phyloP scores from a whole-genome alignment of 2,797 vertebrate species.

The Chlorospingus flavigularis region DNA sequence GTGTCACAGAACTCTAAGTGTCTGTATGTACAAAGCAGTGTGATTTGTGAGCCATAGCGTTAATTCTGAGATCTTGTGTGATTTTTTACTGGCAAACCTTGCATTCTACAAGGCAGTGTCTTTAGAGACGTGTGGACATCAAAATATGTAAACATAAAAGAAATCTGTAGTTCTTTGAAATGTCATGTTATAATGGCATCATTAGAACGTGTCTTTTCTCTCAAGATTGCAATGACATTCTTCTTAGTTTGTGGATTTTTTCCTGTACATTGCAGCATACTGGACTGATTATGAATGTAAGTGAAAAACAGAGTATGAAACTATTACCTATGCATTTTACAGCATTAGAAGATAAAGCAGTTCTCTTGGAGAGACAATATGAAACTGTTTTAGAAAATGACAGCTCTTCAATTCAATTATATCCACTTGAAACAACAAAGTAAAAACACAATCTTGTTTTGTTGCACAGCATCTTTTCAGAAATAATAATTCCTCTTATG shows the following conservation, averaged over 20 bases:
- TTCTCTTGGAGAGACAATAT: not conserved
- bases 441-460: not conserved
- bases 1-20: not conserved
- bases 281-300: not conserved
- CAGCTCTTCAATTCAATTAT: constrained; percentile 30
- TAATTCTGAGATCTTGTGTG: not conserved
- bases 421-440: not conserved
- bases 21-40: not conserved
- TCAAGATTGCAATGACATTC: not conserved
- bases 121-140: not conserved
- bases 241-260: constrained; percentile 5
- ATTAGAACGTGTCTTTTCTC: not conserved
- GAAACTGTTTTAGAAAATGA: constrained; percentile 16
- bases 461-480: not conserved
- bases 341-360: not conserved
- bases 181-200: not conserved
- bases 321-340: not conserved
- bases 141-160: not conserved
- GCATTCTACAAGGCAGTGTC: not conserved
- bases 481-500: not conserved
- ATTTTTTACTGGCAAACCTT: not conserved
- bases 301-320: not conserved
- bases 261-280: not conserved
- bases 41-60: not conserved
- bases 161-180: not conserved